Base-by-base conservation (phyloP, 2,888 invertebrate genomes). In the Octodonta nipae region DNA sequence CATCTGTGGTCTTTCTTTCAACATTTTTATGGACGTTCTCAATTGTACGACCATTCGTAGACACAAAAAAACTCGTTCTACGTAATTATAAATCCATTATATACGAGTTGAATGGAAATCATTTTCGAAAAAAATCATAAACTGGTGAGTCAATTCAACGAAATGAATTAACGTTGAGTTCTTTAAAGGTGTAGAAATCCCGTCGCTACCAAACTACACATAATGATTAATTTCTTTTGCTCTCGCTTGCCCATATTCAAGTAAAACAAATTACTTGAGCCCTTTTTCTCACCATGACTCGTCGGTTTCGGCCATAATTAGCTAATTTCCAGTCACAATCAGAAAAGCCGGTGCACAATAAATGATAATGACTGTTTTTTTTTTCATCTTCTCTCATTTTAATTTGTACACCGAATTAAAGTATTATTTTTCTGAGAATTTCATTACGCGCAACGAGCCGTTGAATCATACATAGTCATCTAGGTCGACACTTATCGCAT, bases 251-350 rank as follows among this genome's bases (percentile, higher is more conserved):
- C 22, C 22, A 11, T 11, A 11, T 22, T 22, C 22, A 22, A 22
- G 22, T 22, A 22, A 44, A 42, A 45, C 40, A 43, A 43, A 45
- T 45, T 45, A 41, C 22, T 28, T 24, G 40, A 41, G 22, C 22
- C 43, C 35, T 40, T 40, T 41, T 41, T 40, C 40, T 37, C 42
- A 38, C 36, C 38, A 34, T 45, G 44, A 45, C 44, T 38, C 28
- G 40, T 36, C 35, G 30, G 33, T 43, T 45, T 38, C 34, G 28
- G 26, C 37, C 35, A 39, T 45, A 45, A 46, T 46, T 46, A 46
- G 46, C 43, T 33, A 45, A 41, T 42, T 41, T 41, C 37, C 40
- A 36, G 37, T 42, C 37, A 43, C 40, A 42, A 42, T 44, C 45
- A 40, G 38, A 39, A 36, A 37, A 33, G 38, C 39, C 22, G 22